Base-by-base conservation (phyloP, 1,140 invertebrate species). In the Ooceraea biroi region DNA sequence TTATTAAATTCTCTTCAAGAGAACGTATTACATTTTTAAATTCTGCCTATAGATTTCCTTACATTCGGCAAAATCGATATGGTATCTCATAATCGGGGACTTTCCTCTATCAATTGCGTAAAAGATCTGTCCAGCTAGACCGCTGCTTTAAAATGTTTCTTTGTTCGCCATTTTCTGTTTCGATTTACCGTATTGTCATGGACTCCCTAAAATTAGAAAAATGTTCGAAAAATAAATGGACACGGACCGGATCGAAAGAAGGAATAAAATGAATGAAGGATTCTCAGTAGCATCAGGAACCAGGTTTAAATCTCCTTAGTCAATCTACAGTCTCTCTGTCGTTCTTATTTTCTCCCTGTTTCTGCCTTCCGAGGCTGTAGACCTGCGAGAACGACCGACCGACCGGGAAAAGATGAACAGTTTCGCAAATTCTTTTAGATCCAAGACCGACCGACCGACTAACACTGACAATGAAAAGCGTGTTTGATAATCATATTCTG, bases 261-360 rank as follows among this genome's bases (percentile, higher is more conserved):
- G 44, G 50, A 83, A 73, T 66, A 74, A 87, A 87, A 86, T 87
- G 86, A 87, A 87, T 58, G 72, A 84, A 41, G 2, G 87, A 87
- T 87, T 87, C 80, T 61, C 66, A 87, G 46, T 85, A 86, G 57
- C 74, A 71, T 83, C 77, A 50, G 57, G 27, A 88, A 88, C 87
- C 87, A 83, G 87, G 87, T 88, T 88, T 88, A 88, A 88, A 88
- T 88, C 87, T 88, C 87, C 86, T 82, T 76, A 63, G 74, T 22
- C 68, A 63, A 72, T 69, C 80, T 73, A 60, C 36, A n/a, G 80
- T 74, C 55, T 63, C 1, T 41, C n/a, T 17, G 36, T 30, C 58
- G 19, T 41, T n/a, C 22, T 22, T 71, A 10, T 36, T 30, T 25
- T 25, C 72, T 25, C 36, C 19, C 12, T 17, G 60, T 17, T 77